Percentiles rank a stretch among this genome's conserved stretches.
Evolutionary conservation across 2,797 vertebrate species (phyloP).

Genomic region (Danio albolineatus): DNA sequence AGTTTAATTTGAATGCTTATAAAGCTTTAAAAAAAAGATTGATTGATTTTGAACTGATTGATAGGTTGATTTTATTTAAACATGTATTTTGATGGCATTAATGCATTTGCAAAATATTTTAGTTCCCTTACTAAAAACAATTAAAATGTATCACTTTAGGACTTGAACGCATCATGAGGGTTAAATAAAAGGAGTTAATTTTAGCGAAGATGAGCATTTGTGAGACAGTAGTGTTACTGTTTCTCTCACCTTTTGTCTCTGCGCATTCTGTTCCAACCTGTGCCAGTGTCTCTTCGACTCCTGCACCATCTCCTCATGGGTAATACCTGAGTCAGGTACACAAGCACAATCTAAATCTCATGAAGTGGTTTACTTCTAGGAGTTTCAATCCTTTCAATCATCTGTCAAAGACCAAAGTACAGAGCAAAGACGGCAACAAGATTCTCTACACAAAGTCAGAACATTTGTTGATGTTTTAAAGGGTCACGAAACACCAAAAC

Average conservation of each 20-base stretch:
- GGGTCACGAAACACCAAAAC: too few relatives aligned
- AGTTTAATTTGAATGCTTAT: too few relatives aligned
- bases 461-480: too few relatives aligned
- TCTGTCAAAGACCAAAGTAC: neutral
- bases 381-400: neutral
- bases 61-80: too few relatives aligned
- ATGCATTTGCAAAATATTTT: too few relatives aligned
- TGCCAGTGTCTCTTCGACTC: constrained; percentile 98
- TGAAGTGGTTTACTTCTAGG: neutral
- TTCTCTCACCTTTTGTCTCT: constrained; percentile 82
- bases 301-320: constrained; percentile 96
- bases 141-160: neutral
- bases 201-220: neutral
- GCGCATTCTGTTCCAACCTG: constrained; percentile 87
- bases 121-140: neutral
- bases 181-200: neutral
- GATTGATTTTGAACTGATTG: too few relatives aligned
- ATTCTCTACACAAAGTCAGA: neutral
- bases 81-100: too few relatives aligned
- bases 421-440: neutral
- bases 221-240: neutral
- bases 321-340: constrained; percentile 83
- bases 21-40: too few relatives aligned
- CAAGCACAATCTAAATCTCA: neutral
- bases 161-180: too few relatives aligned